These are phyloP conservation scores for Urophycis tenuis DNA, from an alignment of 2,797 vertebrate species.

Conservation along the genomic window DNA sequence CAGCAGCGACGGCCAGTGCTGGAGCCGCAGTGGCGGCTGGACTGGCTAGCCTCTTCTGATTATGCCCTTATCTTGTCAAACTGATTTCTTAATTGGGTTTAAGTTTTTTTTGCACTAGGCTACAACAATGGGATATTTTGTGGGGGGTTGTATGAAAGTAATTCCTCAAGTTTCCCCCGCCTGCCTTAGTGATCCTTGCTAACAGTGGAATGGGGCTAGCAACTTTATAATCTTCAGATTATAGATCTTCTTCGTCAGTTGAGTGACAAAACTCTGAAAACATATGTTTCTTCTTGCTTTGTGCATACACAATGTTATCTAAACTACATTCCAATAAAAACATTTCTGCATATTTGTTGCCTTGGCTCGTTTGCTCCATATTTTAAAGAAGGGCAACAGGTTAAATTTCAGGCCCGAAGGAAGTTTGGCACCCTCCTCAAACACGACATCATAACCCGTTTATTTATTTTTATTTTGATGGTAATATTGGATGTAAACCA, in stretches of 20 bases:
- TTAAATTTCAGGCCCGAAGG: too few species aligned
- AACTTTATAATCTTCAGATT: background rate
- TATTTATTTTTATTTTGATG: too few species aligned
- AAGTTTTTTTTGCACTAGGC: too few species aligned
- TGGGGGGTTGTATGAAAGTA: too few species aligned
- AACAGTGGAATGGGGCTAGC: background rate
- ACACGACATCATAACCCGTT: too few species aligned
- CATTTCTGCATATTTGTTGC: background rate
- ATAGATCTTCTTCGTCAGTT: background rate
- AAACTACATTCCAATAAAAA: background rate
- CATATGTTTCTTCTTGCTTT: background rate
- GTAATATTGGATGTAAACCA: too few species aligned
- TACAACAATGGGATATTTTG: too few species aligned
- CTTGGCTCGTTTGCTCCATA: background rate
- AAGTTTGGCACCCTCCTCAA: too few species aligned
- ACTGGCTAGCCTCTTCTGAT: background rate
- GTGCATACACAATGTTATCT: background rate
- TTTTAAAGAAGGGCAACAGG: too few species aligned
- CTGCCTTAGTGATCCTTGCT: background rate
- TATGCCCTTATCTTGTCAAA: background rate
- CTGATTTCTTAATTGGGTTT: too few species aligned
- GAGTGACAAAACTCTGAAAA: too few species aligned
- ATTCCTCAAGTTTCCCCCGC: background rate
- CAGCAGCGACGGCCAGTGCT: constrained; percentile 6
- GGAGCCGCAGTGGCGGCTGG: background rate